Conservation (phyloP, 2,888 invertebrate genomes). For the Malthinus flaveolus region DNA sequence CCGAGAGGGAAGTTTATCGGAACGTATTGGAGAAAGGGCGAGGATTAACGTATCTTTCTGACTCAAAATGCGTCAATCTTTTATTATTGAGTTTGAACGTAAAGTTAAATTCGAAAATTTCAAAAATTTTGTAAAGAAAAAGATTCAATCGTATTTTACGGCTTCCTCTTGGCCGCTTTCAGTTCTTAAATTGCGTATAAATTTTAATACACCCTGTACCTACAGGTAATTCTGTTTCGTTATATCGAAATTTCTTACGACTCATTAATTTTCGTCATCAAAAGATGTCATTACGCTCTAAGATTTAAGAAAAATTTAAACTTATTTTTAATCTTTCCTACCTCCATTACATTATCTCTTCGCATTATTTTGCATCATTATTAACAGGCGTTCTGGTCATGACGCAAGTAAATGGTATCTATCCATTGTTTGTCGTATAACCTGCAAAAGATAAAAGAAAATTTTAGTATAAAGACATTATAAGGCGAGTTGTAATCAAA, state of each 20-base stretch:
- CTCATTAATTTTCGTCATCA: constrained; percentile 2
- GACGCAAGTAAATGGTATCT: constrained; percentile 28
- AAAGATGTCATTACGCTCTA: not conserved
- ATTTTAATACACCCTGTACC: too few species aligned
- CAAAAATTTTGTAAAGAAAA: too few species aligned
- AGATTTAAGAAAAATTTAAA: constrained; percentile 4
- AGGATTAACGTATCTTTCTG: too few species aligned
- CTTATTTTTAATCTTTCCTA: constrained; percentile 27
- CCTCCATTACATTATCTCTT: constrained; percentile 45
- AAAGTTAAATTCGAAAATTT: too few species aligned
- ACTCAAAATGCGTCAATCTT: too few species aligned
- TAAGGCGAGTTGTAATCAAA: not conserved
- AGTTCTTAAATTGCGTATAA: too few species aligned
- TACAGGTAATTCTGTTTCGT: too few species aligned
- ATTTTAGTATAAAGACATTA: not conserved
- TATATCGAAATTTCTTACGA: not conserved
- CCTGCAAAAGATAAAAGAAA: constrained; percentile 23
- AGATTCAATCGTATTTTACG: too few species aligned
- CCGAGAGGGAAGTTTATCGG: too few species aligned
- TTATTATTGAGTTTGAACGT: too few species aligned
- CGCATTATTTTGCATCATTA: constrained; percentile 41
- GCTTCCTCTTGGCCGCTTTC: too few species aligned
- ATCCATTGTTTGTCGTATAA: constrained; percentile 23
- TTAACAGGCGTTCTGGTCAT: constrained; percentile 33
- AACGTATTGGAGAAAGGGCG: too few species aligned